Base-by-base conservation (phyloP, 2,113 vertebrate genomes). In the Oryzias javanicus region DNA sequence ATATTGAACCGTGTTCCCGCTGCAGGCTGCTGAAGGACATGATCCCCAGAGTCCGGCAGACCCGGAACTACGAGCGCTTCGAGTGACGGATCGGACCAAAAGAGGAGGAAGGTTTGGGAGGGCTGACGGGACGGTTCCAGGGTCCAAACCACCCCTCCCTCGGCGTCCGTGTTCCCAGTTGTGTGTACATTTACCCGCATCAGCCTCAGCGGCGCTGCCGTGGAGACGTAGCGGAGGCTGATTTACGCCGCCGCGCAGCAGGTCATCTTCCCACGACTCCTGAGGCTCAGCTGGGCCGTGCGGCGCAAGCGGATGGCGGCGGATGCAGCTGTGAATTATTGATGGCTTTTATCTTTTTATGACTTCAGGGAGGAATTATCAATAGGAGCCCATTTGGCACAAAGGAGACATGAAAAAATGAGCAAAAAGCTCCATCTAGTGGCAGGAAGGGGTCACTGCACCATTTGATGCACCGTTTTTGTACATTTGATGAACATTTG, bases 51-150 rank as follows among this genome's bases (percentile, higher is more conserved):
- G 82, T 98, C 48, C 89, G 93, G 81, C 96, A 97, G 64, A 97
- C 96, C 0, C 94, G 94, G 57, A 93, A 96, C 81, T 99, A 99
- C 0, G 96, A 98, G 74, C 96, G 96, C 70, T 98, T 99, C 18
- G 97, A 98, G 89, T 99, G 91, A 79, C 0, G 22, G 51, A 42
- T 40, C 27, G 4, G 45, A 55, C 24, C 48, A 17, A 42, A 29
- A 1, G 3, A 18, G 35, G 67, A 4, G 17, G 17, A 18, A 29
- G 57, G 64, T 25, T 60, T 47, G 29, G 55, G 57, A 46, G 47
- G 35, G 35, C 35, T 35, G 35, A 35, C 10, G 35, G 35, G 35
- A 35, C 35, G 25, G 25, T 27, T 6, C 25, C 8, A 35, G 35
- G 8, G 8, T 10, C 35, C 35, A 27, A 22, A 7, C 27, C 27